Percentiles rank a stretch among this genome's conserved stretches.
Evolutionary conservation across 1,140 invertebrate species (phyloP).

Genomic region (Phymastichus coffea): DNA sequence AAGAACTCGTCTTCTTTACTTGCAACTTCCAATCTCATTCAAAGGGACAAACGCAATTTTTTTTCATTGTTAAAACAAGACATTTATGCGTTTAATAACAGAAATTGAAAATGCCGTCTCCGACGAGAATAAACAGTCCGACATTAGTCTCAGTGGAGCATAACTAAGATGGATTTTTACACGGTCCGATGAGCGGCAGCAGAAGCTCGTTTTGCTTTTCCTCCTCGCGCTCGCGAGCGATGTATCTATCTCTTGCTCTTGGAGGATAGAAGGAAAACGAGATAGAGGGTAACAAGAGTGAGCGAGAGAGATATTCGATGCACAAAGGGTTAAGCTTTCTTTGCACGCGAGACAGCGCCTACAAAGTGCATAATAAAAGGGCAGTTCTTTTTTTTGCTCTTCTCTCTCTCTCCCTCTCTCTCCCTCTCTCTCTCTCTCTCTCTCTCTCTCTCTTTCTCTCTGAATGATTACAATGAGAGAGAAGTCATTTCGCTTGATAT

Average conservation of each 20-base stretch:
- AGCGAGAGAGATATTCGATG: slow-evolving; percentile 15
- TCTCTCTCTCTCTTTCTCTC: background rate
- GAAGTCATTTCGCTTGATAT: no score
- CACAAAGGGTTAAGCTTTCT: slow-evolving; percentile 2
- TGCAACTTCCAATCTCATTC: no score
- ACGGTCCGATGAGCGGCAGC: background rate
- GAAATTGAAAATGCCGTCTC: no score
- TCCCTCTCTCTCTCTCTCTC: background rate
- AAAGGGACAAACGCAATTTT: no score
- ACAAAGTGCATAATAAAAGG: background rate
- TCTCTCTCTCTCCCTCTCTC: background rate
- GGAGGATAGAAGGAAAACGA: no score
- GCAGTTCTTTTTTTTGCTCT: background rate
- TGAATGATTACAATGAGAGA: no score
- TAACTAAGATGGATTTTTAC: slow-evolving; percentile 5
- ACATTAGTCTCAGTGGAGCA: slow-evolving; percentile 5
- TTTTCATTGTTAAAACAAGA: no score
- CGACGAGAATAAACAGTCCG: no score
- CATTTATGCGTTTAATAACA: no score
- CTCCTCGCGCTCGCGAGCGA: background rate
- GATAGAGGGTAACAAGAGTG: no score
- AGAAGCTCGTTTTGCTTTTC: slow-evolving; percentile 2
- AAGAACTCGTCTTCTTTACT: no score
- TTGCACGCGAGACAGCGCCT: no score
- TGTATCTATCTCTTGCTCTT: background rate